phyloP scores from a whole-genome alignment of 2,797 vertebrate species.

The Ceryle rudis region DNA sequence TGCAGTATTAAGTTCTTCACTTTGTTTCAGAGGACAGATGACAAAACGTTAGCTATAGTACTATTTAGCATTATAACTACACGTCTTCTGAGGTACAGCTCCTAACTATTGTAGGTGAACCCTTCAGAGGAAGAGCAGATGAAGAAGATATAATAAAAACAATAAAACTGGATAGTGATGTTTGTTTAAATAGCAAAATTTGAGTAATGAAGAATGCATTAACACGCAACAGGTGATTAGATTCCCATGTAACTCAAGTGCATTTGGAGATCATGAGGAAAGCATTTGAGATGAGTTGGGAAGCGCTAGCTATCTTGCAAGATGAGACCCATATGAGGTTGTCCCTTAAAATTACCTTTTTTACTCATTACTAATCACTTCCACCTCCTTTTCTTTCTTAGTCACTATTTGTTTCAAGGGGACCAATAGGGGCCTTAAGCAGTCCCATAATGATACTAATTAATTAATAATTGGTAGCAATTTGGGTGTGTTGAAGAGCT shows the following conservation, averaged over 20 bases:
- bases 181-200: background rate
- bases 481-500: constrained; percentile 57
- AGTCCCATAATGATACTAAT: constrained; percentile 56
- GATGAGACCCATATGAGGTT: background rate
- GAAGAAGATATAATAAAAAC: background rate
- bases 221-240: background rate
- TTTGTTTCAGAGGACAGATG: background rate
- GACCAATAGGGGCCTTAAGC: background rate
- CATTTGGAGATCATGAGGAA: background rate
- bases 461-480: constrained; percentile 71
- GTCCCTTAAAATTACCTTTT: background rate
- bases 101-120: background rate
- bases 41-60: background rate
- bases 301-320: background rate
- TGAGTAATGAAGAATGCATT: background rate
- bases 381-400: background rate
- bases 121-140: background rate
- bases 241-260: background rate
- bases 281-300: background rate
- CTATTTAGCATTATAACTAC: background rate
- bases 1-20: background rate
- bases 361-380: background rate
- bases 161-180: background rate
- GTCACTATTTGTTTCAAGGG: constrained; percentile 29
- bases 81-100: background rate